Evolutionary conservation across 2,113 vertebrate genomes (phyloP).

Genomic region (Colistium nudipinnis): DNA sequence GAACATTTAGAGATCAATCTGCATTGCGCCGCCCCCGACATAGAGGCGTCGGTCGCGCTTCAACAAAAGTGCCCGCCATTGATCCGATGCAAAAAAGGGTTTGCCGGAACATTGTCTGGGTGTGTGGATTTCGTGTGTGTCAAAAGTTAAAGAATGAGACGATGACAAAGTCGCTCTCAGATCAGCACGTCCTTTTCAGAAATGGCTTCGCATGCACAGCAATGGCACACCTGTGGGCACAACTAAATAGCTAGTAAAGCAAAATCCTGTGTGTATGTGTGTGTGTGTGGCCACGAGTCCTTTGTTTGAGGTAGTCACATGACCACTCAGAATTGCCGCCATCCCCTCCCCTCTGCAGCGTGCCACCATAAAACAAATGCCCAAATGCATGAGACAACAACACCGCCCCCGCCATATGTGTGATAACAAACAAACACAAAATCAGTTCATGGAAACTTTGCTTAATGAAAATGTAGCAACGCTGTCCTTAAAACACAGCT

Average conservation of each 20-base stretch:
- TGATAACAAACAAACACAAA: neutral
- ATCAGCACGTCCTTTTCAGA: constrained; percentile 14
- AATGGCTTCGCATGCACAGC: constrained; percentile 25
- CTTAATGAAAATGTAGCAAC: constrained; percentile 2
- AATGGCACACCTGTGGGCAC: constrained; percentile 57
- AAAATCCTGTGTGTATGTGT: constrained; percentile 46
- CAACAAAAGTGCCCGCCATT: constrained; percentile 49
- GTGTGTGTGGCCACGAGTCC: constrained; percentile 55
- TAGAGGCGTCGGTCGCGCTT: constrained; percentile 18
- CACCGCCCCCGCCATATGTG: neutral
- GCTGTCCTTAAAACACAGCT: neutral
- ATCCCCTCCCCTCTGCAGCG: constrained; percentile 60
- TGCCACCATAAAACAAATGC: constrained; percentile 46
- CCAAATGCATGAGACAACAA: constrained; percentile 18
- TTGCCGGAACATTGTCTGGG: neutral
- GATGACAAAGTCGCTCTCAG: constrained; percentile 33
- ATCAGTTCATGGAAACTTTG: constrained; percentile 25
- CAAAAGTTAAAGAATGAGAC: constrained; percentile 25
- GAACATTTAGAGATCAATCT: constrained; percentile 45
- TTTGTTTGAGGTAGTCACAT: constrained; percentile 76
- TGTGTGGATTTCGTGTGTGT: neutral
- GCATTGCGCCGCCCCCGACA: constrained; percentile 52
- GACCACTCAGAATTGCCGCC: constrained; percentile 56
- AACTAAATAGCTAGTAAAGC: constrained; percentile 44
- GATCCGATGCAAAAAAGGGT: constrained; percentile 39